Base-by-base conservation (phyloP, 2,888 invertebrate genomes). In the Ernsta delagoae region DNA sequence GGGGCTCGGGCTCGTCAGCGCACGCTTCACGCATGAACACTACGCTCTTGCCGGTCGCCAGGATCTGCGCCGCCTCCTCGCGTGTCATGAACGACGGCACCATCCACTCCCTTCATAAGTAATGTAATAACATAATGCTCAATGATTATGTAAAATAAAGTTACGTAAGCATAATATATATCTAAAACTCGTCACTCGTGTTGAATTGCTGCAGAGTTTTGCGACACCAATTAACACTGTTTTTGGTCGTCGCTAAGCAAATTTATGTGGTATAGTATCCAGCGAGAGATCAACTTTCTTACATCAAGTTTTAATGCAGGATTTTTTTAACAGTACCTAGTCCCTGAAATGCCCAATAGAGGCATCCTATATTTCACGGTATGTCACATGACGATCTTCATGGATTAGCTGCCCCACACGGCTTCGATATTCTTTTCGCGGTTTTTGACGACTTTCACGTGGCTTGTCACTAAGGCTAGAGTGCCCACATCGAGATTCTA, bases 21-120 rank as follows among this genome's bases (percentile, higher is more conserved):
- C 99, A 99, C 61, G 99, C 97, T 86, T 98, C 97, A 24, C 98
- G 95, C 79, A 99, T 94, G 88, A 98, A 99, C 89, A 99, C 98
- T 69, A 99, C 98, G 82, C 98, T 98, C 88, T 99, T 99, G 65
- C 99, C 99, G 1, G 98, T 98, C 31, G 98, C 96, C 56, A 99
- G 94, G 79, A 99, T 98, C 94, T 97, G 97, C 72, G 96, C 96
- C 0, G 98, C 98, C 85, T 98, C 97, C 74, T 96, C 95, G 81
- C 95, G 95, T 4, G 96, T 95, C 78, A 99, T 97, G 85, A 99
- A 99, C 70, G 97, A 96, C 3, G 99, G 99, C 71, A 99, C 95
- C 98, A 99, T 98, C 69, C 96, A 94, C 79, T 96, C 96, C 76
- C 97, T 96, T 70, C 5, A 60, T 12, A n/a, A 41, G 12, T 8